Base-by-base conservation (phyloP, 2,113 vertebrate genomes). In the Tichodroma muraria region DNA sequence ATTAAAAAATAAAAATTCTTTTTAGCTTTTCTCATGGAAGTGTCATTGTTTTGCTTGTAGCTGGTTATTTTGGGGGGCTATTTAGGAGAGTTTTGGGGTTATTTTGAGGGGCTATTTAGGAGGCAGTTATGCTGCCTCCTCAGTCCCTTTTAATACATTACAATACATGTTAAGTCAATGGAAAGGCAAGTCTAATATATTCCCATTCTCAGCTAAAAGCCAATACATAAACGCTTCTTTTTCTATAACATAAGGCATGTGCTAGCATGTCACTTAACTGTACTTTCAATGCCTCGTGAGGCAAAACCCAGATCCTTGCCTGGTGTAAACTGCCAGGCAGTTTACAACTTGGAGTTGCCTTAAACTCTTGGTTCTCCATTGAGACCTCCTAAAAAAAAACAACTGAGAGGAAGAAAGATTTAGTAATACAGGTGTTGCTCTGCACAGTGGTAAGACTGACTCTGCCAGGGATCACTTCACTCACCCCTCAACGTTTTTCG, bases 401-500 rank as follows among this genome's bases (percentile, higher is more conserved):
- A 23, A 21, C n/a, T 22, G 10, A 8, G 14, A 16, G 16, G 30
- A n/a, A 37, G 27, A 73, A 54, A 30, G 7, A 10, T 37, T 52
- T 52, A 30, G 30, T 13, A 16, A 44, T 19, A 11, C 5, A 12
- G 33, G 15, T 44, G 42, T 33, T 60, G n/a, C 42, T 53, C 15
- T 21, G 19, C 40, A 30, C 54, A 11, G 45, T 2, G 38, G 4
- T n/a, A 15, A 35, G 31, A 17, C 4, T 12, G 49, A 35, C 13
- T 23, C 14, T 87, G 47, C 13, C 60, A 35, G 59, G 19, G 11
- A 40, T 49, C 72, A 1, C 61, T 60, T 33, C 42, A 3, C 42
- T 30, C 28, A 38, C 18, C 25, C 64, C n/a, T 11, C 33, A 45
- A 11, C 0, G 13, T 7, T 6, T 49, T 44, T 16, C 4, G 2